Base-by-base conservation (phyloP, 2,797 vertebrate genomes). In the Typhlichthys eigenmanni region DNA sequence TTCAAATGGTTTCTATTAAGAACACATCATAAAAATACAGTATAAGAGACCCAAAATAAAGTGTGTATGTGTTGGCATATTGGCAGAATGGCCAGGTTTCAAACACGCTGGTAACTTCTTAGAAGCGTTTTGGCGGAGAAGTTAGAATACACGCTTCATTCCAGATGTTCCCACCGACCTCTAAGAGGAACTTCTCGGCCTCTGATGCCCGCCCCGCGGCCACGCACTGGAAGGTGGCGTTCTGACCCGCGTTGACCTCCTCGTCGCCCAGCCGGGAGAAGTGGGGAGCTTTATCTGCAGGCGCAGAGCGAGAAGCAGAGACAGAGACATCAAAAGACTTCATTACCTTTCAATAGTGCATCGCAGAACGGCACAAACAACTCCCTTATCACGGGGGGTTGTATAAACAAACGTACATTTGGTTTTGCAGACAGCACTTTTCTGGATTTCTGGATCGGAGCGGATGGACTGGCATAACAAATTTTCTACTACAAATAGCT, bases 171-270 rank as follows among this genome's bases (percentile, higher is more conserved):
- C 12, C 58, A 76, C 93, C 94, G 81, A 99, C 97, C 95, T 99
- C 96, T 87, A 99, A 85, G 54, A 98, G 88, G 85, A 98, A 96
- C 66, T 78, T 92, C 80, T 98, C 96, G 0, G 95, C 93, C 81
- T 98, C 96, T 0, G 94, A 88, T 0, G 95, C 94, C 55, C 95
- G 92, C 66, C 96, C 96, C 0, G 96, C 89, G 0, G 96, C 97
- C 84, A 97, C 95, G 1, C 98, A 99, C 81, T 96, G 96, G 85
- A 99, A 98, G 11, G 95, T 95, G 66, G 95, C 96, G 0, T 98
- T 99, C 78, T 99, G 97, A 57, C 95, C 98, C 0, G 96, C 96
- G 0, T 99, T 99, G 79, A 98, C 95, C 89, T 99, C 98, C 86
- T 97, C 96, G 0, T 98, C 96, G 0, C 95, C 96, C 61, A 99